phyloP scores from a whole-genome alignment of 64 coral and sea anemone species.

The Cladopsammia gracilis region DNA sequence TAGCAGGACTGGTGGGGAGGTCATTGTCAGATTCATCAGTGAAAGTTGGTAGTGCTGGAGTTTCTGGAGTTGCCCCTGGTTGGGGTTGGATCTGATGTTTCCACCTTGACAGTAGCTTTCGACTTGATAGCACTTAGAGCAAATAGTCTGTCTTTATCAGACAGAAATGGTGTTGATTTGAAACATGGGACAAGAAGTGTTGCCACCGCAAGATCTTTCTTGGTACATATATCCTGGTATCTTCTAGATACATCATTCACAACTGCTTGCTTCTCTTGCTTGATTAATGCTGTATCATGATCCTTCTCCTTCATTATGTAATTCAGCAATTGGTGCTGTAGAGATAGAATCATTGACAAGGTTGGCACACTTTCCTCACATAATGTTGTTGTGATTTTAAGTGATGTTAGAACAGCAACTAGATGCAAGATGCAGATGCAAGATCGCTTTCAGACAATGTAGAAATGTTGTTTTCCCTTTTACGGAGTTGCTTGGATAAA shows the following conservation, averaged over 20 bases:
- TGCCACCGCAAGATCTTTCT: conserved; percentile 45
- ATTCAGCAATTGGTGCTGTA: conserved; percentile 54
- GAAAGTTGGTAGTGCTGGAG: conserved; percentile 10
- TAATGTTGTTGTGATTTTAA: conserved; percentile 55
- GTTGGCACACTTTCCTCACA: conserved; percentile 56
- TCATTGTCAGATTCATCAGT: background rate
- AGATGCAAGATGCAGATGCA: conserved; percentile 34
- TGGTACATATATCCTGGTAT: conserved; percentile 18
- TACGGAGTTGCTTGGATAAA: conserved; percentile 61
- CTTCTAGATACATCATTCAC: conserved; percentile 33
- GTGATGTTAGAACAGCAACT: conserved; percentile 50
- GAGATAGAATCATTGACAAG: conserved; percentile 58
- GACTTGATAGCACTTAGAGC: background rate
- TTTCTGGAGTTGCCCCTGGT: background rate
- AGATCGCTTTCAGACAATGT: conserved; percentile 67
- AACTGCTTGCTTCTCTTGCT: conserved; percentile 40
- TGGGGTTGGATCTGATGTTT: background rate
- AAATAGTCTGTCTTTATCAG: conserved; percentile 46
- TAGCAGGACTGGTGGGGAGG: conserved; percentile 18
- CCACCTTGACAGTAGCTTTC: conserved; percentile 15
- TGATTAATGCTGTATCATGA: conserved; percentile 49
- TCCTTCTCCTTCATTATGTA: conserved; percentile 43
- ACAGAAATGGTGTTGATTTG: conserved; percentile 58
- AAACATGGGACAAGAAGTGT: conserved; percentile 60
- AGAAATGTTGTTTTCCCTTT: conserved; percentile 44